These are phyloP conservation scores for Chrysina gloriosa DNA, from an alignment of 2,888 invertebrate genomes.

Conservation along the genomic window DNA sequence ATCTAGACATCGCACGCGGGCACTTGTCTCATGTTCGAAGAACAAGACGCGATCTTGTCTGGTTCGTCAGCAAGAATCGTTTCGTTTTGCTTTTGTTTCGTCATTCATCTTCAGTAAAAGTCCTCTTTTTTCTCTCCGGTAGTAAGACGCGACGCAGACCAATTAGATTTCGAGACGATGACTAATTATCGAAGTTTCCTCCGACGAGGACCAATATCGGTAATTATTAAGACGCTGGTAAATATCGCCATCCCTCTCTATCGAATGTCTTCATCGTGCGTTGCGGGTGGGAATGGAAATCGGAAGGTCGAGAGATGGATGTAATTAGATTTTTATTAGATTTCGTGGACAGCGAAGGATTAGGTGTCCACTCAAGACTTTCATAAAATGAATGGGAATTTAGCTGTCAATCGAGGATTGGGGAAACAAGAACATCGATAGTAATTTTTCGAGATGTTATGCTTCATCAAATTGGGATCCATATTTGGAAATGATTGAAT, in stretches of 20 bases:
- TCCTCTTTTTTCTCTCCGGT: background rate
- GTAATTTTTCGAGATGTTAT: too few relatives aligned
- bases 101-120: too few relatives aligned
- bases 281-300: too few relatives aligned
- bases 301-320: background rate
- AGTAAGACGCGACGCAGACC: background rate
- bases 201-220: background rate
- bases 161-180: background rate
- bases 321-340: background rate
- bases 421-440: too few relatives aligned
- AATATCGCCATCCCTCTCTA: too few relatives aligned
- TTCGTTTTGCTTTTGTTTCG: too few relatives aligned
- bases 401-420: too few relatives aligned
- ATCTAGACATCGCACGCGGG: constrained; percentile 2
- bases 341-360: background rate
- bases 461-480: too few relatives aligned
- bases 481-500: too few relatives aligned
- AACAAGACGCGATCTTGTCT: background rate
- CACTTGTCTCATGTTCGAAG: background rate
- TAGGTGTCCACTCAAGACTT: background rate
- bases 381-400: too few relatives aligned
- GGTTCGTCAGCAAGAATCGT: too few relatives aligned
- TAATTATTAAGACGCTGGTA: background rate
- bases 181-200: background rate
- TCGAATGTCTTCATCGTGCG: too few relatives aligned